A percentile compares a stretch with the other conserved stretches of the same genome.
Evolutionary conservation across 1,140 invertebrate genomes (phyloP).

Genomic region (Antheraea mylitta): DNA sequence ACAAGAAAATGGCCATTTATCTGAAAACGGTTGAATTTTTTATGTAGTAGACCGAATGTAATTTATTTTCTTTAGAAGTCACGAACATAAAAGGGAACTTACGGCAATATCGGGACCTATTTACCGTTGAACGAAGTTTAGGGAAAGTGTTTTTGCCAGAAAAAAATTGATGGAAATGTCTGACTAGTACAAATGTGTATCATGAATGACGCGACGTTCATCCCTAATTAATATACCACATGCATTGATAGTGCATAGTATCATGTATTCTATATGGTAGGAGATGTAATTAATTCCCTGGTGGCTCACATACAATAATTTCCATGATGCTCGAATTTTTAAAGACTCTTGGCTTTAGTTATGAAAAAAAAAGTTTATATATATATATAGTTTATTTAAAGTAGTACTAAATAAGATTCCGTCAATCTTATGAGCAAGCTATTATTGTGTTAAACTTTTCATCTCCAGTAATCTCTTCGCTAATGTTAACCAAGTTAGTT

Average conservation of each 20-base stretch:
- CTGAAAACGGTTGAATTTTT: not conserved
- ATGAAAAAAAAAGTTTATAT: not conserved
- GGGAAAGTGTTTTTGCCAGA: not conserved
- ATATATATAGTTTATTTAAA: too few relatives aligned
- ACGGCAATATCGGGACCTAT: not conserved
- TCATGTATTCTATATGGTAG: not conserved
- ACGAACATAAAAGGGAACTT: not conserved
- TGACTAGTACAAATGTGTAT: not conserved
- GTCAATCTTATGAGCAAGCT: not conserved
- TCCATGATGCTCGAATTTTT: not conserved
- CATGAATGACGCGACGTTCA: not conserved
- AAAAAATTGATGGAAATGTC: not conserved
- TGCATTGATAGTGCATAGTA: not conserved
- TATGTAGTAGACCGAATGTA: not conserved
- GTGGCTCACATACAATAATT: not conserved
- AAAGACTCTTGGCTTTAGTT: not conserved
- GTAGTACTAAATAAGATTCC: not conserved
- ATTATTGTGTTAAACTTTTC: too few relatives aligned
- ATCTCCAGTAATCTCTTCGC: not conserved
- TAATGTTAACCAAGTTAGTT: not conserved
- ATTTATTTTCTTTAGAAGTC: constrained; percentile 3
- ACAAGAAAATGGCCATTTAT: not conserved
- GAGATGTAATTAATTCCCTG: not conserved
- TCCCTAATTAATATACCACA: not conserved
- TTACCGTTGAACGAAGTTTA: not conserved